These are phyloP conservation scores for Lepidurus packardi DNA, from an alignment of 1,140 invertebrate species.

Conservation along the genomic window DNA sequence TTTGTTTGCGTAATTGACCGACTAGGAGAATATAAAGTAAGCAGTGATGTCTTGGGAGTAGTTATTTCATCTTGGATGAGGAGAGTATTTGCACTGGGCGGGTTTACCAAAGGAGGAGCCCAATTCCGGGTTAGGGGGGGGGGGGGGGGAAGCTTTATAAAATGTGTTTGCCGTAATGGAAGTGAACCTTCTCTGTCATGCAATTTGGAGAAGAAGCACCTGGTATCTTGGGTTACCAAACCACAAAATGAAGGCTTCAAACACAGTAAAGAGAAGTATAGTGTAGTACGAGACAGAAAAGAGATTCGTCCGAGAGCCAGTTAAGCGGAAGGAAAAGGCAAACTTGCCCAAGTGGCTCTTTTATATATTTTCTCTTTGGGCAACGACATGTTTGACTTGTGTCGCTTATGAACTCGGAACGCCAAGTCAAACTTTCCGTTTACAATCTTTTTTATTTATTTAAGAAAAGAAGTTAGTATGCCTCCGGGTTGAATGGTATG, in stretches of 20 bases:
- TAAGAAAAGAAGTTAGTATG: too few species aligned
- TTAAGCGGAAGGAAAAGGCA: background rate
- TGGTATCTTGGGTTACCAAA: too few species aligned
- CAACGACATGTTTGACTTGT: background rate
- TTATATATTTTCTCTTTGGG: background rate
- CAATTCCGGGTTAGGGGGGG: too few species aligned
- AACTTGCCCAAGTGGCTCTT: background rate
- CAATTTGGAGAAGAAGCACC: too few species aligned
- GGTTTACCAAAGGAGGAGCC: too few species aligned
- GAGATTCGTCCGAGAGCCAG: background rate
- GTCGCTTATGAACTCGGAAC: background rate
- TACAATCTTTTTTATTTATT: background rate
- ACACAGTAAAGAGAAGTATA: too few species aligned
- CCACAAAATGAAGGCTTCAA: too few species aligned
- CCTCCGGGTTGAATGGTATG: too few species aligned
- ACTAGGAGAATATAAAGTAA: constrained; percentile 15
- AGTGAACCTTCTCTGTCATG: too few species aligned
- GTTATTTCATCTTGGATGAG: background rate
- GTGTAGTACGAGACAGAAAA: background rate
- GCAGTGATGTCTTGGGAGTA: background rate
- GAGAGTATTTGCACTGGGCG: too few species aligned
- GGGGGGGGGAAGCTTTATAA: too few species aligned
- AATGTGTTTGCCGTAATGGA: too few species aligned
- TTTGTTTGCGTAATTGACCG: constrained; percentile 19
- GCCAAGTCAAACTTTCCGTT: constrained; percentile 3